Evolutionary conservation across 2,888 invertebrate genomes (phyloP), one percentile per base, ranked within the genome.

Genomic region (Hymenopus coronatus): DNA sequence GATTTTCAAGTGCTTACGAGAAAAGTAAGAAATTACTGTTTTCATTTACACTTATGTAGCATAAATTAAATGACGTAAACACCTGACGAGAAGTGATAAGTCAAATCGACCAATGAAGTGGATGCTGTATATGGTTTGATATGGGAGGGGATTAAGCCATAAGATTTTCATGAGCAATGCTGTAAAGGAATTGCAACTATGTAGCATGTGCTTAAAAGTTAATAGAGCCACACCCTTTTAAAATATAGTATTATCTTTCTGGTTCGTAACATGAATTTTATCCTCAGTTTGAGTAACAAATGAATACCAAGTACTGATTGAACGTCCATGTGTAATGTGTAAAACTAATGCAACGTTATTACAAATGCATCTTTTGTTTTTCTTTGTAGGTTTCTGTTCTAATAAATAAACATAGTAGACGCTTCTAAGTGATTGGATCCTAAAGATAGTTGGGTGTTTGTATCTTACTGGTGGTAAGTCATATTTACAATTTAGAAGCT

Each of bases 11-110:
- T 70, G 4, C 15, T 8, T 40, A 6, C 25, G 1, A 20, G 54
- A 70, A 20, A 70, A 70, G 25, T 70, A 70, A 25, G 20, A 70
- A 70, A 70, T 70, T 20, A 70, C 15, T 70, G 54, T 25, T 70
- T 70, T 70, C 54, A 70, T 70, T 70, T 70, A 70, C 25, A 70
- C 54, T 70, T 20, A 70, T 70, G 25, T 87, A 20, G 82, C 6
- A 30, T 82, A 33, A 28, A 82, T n/a, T n/a, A 87, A 84, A 40
- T 89, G 89, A 84, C 88, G 89, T 87, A 88, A 89, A 87, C 89
- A 89, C 82, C 33, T 89, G 89, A 84, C 28, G 82, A 81, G 30
- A 88, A 82, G 33, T 88, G 84, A 88, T 84, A 88, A 40, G 54
- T 40, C n/a, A 87, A 82, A 82, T 87, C 4, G 15, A 12, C 87